Evolutionary conservation across 2,113 vertebrate species (phyloP).

Genomic region (Chunga burmeisteri): DNA sequence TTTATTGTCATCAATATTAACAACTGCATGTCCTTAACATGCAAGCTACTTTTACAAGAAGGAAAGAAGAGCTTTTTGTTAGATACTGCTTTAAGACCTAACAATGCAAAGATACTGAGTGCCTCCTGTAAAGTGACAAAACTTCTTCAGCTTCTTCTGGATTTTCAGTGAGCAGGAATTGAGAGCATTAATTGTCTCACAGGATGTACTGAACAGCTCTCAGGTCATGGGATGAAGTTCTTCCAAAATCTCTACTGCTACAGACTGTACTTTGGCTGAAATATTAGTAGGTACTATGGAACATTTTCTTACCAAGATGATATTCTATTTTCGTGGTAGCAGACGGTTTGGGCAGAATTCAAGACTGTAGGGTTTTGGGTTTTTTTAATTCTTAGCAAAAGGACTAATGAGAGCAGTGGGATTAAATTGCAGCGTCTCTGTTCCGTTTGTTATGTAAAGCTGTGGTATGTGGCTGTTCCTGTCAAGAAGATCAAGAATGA

Average conservation of each 20-base stretch:
- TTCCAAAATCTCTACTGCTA: not conserved
- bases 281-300: not conserved
- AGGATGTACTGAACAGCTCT: not conserved
- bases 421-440: not conserved
- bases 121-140: not conserved
- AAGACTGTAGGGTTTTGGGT: not conserved
- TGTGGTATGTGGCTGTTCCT: not conserved
- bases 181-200: not conserved
- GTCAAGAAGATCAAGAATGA: not conserved
- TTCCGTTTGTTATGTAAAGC: not conserved
- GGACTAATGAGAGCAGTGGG: not conserved
- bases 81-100: not conserved
- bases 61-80: not conserved
- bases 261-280: not conserved
- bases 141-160: not conserved
- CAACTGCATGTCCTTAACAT: not conserved
- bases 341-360: constrained; percentile 6
- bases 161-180: not conserved
- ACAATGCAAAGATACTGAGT: not conserved
- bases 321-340: constrained; percentile 17
- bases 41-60: not conserved
- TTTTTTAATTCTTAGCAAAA: not conserved
- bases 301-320: not conserved
- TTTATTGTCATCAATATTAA: not conserved
- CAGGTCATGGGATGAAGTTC: not conserved